Base-by-base conservation (phyloP, 2,113 vertebrate genomes). In the Ciconia stormi region DNA sequence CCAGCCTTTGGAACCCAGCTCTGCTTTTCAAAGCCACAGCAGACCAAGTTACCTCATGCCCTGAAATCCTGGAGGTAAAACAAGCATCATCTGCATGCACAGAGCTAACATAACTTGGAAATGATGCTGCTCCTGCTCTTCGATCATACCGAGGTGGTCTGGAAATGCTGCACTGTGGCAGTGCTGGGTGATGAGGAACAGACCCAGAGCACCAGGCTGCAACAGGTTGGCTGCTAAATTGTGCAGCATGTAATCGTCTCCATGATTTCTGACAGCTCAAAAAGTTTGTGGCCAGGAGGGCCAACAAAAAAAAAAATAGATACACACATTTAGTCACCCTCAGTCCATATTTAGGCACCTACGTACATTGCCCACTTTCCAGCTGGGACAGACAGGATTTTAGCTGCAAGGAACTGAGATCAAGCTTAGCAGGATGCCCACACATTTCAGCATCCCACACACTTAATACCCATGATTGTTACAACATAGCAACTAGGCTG, bases 381-480 rank as follows among this genome's bases (percentile, higher is more conserved):
- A 92, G 87, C 77, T 91, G 94, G 86, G 92, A 77, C 72, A 94
- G 82, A 52, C 47, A 32, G 29, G 72, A 76, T 91, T 93, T 69
- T 29, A 82, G 66, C 9, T 38, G 59, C 80, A 55, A 61, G 70
- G 89, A 87, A 14, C 67, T 32, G 67, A 83, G 72, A 80, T 81
- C 22, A 53, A 59, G 72, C 58, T 81, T 55, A 89, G 84, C 89
- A 59, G 49, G 72, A 42, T 86, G 81, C 85, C 92, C 71, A 81
- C 87, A 76, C 32, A 32, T 62, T 97, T 93, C 66, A 92, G 65
- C 88, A 92, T 76, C 96, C 95, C 76, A 94, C 56, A 58, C 67
- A 85, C 90, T 94, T 93, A 93, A 85, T 71, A 91, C 25, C 61
- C 82, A 49, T 52, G 34, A 61, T 87, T 67, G 56, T 90, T 88